These are phyloP conservation scores for Drosophila subsilvestris DNA, from an alignment of 2,888 invertebrate genomes.

Conservation along the genomic window DNA sequence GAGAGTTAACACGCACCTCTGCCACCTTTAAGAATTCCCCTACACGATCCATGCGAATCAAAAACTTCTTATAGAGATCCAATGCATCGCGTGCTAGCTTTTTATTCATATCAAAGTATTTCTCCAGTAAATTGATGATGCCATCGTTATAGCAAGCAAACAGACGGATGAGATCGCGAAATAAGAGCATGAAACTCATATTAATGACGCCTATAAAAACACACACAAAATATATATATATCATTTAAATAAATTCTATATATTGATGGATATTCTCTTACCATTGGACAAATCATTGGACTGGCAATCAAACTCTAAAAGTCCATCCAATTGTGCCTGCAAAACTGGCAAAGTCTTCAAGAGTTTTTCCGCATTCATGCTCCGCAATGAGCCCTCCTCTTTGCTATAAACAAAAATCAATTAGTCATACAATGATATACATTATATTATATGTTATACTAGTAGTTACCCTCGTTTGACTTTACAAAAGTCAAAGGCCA, in stretches of 20 bases:
- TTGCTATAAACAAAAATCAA: constrained; percentile 87
- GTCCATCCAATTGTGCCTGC: constrained; percentile 96
- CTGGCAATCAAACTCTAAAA: constrained; percentile 98
- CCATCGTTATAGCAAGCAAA: constrained; percentile 99
- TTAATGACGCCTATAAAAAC: constrained; percentile 92
- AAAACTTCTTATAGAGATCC: constrained; percentile 99
- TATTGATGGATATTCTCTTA: neutral
- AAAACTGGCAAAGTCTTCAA: constrained; percentile 98
- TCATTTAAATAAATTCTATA: neutral
- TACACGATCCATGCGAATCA: constrained; percentile 99
- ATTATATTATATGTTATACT: neutral
- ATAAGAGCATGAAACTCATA: constrained; percentile 99
- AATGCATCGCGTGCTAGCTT: constrained; percentile 99
- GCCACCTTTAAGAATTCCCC: constrained; percentile 98
- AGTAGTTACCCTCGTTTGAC: constrained; percentile 96
- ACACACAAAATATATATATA: neutral
- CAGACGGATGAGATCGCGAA: constrained; percentile 98
- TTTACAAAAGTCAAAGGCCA: constrained; percentile 99
- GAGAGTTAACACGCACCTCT: constrained; percentile 85
- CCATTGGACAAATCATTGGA: constrained; percentile 98
- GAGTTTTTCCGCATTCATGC: constrained; percentile 98
- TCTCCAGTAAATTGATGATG: constrained; percentile 98
- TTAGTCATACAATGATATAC: constrained; percentile 7
- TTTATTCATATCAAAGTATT: constrained; percentile 99
- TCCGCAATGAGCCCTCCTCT: constrained; percentile 97